A percentile compares a stretch with the other conserved stretches of the same genome.
Evolutionary conservation across 2,888 invertebrate genomes (phyloP).

Genomic region (Pyrrhia umbra): DNA sequence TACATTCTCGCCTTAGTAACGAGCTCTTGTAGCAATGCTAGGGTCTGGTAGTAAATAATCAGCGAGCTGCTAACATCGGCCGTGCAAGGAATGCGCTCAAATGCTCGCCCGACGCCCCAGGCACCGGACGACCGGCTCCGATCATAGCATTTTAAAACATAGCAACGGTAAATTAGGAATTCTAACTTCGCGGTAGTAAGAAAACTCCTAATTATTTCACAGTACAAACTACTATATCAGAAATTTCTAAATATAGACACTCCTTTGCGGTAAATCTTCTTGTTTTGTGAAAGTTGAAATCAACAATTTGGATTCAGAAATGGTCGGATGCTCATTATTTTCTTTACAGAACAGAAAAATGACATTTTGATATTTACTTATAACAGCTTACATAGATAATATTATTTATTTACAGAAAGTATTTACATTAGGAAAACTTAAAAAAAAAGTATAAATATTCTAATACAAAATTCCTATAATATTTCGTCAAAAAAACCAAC

Average conservation of each 20-base stretch:
- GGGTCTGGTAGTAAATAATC: conserved; percentile 65
- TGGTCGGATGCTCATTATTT: background rate
- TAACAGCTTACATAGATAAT: too few relatives aligned
- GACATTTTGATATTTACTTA: too few relatives aligned
- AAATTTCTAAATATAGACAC: background rate
- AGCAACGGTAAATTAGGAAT: conserved; percentile 56
- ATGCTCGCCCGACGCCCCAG: conserved; percentile 28
- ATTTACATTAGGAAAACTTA: too few relatives aligned
- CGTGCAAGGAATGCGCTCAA: conserved; percentile 68
- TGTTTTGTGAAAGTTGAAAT: conserved; percentile 5
- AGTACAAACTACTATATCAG: background rate
- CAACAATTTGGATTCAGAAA: background rate
- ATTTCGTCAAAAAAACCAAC: too few relatives aligned
- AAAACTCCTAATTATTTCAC: conserved; percentile 26
- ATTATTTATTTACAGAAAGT: too few relatives aligned
- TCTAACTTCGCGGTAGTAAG: conserved; percentile 24
- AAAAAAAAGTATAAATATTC: too few relatives aligned
- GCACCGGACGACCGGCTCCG: conserved; percentile 59
- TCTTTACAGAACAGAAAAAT: background rate
- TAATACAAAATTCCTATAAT: too few relatives aligned
- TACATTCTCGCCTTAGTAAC: conserved; percentile 40
- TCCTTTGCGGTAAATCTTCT: background rate
- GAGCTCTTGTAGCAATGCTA: conserved; percentile 38
- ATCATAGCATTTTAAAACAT: conserved; percentile 58
- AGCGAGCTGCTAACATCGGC: conserved; percentile 63